A percentile compares a stretch with the other conserved stretches of the same genome.
Conservation (phyloP, 2,797 vertebrate species). For the Cirrhinus molitorella region DNA sequence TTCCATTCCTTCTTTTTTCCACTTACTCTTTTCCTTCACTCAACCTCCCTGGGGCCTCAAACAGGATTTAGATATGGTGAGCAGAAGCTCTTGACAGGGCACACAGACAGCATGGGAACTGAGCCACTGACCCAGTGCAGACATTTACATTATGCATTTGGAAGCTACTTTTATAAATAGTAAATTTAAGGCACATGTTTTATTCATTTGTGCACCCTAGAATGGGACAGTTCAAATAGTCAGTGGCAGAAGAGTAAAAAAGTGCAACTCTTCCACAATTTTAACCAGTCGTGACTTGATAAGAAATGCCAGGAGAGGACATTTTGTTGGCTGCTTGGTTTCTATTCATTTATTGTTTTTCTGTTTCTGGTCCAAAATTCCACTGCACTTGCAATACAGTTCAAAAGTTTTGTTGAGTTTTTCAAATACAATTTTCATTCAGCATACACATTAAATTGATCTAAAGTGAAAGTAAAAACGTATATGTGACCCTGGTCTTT, state of each 20-base stretch:
- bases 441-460: not conserved
- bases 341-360: not conserved
- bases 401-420: not conserved
- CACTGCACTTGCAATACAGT: not conserved
- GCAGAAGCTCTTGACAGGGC: conserved; percentile 40
- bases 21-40: conserved; percentile 11
- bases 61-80: conserved; percentile 38
- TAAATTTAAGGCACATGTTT: not conserved
- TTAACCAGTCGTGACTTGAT: not conserved
- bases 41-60: conserved; percentile 17
- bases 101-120: conserved; percentile 25
- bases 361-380: not conserved
- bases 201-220: not conserved
- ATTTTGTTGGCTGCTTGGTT: conserved; percentile 1
- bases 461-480: not conserved
- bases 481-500: too few species aligned
- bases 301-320: conserved; percentile 3
- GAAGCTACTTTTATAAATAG: not conserved
- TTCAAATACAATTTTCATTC: not conserved
- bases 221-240: conserved; percentile 3
- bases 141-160: not conserved
- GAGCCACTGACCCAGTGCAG: not conserved
- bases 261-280: not conserved
- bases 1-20: conserved; percentile 8
- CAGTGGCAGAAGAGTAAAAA: not conserved